Base-by-base conservation (phyloP, 2,888 invertebrate genomes). In the Corythucha ciliata region DNA sequence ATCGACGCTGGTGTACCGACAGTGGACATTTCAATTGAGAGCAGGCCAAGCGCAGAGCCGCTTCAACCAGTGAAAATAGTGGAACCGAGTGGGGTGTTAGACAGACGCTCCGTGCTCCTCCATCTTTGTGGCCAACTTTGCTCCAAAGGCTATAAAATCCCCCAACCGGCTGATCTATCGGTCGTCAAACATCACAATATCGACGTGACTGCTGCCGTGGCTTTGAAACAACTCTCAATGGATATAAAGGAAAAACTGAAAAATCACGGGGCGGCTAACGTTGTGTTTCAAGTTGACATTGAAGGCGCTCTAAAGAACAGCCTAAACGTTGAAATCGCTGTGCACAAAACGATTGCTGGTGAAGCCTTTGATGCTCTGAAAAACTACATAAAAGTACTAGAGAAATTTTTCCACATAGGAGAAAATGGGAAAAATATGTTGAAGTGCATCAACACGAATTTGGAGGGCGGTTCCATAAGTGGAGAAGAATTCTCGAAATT, bases 221-320 rank as follows among this genome's bases (percentile, higher is more conserved):
- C 36, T n/a, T 25, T 54, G 20, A 55, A 63, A 42, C 60, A 69
- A 39, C 59, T 63, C 65, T 54, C 63, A 69, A 10, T 69, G 67
- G 44, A 63, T n/a, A n/a, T n/a, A n/a, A 63, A 57, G 20, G 33
- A 51, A 3, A 51, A 45, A 42, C 41, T 56, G 18, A 26, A 39
- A 12, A 40, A 69, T 69, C 26, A 45, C n/a, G 16, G 46, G 26
- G 37, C 21, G 22, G 46, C 37, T 14, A 79, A 84, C 66, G 67
- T 74, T 4, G 75, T 93, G 1, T 89, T 86, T 67, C 85, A 88
- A 69, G 78, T 80, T 58, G 97, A 97, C 70, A 68, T 97, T 53
- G 89, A 92, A 68, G 85, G 83, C 62, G 83, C 89, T 0, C 67
- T 97, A n/a, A 76, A 80, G 59, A 86, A 84, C 63, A 81, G 85